Evolutionary conservation across 2,797 vertebrate genomes (phyloP).

Genomic region (Molossus molossus): DNA sequence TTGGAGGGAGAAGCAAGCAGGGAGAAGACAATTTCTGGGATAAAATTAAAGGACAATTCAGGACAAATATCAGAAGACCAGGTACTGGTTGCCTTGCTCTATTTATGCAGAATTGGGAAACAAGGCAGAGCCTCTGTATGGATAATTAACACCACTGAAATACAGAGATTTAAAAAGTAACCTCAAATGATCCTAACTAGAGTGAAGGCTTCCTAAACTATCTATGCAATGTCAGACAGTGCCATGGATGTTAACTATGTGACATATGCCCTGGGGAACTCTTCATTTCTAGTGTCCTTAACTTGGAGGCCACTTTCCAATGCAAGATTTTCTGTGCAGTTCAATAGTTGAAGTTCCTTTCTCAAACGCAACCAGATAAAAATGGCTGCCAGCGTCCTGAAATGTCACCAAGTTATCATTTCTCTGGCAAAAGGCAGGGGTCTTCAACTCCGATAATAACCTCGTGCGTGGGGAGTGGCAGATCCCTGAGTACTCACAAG

Average conservation of each 20-base stretch:
- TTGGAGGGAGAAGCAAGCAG: not conserved
- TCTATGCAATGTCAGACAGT: not conserved
- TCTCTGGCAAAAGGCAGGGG: not conserved
- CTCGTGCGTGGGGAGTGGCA: not conserved
- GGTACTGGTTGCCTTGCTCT: not conserved
- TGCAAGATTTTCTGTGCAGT: not conserved
- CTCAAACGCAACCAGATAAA: not conserved
- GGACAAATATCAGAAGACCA: not conserved
- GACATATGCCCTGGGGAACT: not conserved
- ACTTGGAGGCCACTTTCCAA: conserved; percentile 19
- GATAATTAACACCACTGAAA: conserved; percentile 41
- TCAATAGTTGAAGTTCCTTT: not conserved
- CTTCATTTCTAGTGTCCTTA: conserved; percentile 58
- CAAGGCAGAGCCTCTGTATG: not conserved
- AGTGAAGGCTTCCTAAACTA: conserved; percentile 52
- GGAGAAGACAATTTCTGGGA: not conserved
- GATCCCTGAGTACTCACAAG: not conserved
- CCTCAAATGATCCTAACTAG: conserved; percentile 53
- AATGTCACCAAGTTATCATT: not conserved
- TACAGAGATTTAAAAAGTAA: conserved; percentile 61
- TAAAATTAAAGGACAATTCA: not conserved
- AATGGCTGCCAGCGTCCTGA: not conserved
- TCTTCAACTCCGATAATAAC: not conserved
- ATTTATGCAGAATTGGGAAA: not conserved
- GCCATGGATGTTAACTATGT: not conserved